Evolutionary conservation across 1,140 invertebrate genomes (phyloP).

Genomic region (Calycopis cecrops): DNA sequence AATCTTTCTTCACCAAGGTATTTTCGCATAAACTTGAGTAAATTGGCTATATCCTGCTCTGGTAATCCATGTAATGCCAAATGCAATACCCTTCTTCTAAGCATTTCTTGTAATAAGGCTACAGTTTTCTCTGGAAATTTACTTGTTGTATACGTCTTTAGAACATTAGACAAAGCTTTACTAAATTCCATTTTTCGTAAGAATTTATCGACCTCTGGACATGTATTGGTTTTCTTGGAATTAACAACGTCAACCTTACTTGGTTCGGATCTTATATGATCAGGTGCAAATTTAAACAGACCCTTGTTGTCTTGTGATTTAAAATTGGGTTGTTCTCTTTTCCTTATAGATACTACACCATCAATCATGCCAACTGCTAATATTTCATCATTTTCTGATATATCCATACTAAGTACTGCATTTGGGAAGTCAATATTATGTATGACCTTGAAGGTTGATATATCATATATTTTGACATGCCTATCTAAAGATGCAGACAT

Average conservation of each 20-base stretch:
- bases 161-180: constrained; percentile 85
- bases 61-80: constrained; percentile 82
- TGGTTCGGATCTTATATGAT: constrained; percentile 62
- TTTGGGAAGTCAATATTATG: constrained; percentile 94
- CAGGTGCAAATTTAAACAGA: constrained; percentile 75
- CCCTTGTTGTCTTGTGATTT: constrained; percentile 53
- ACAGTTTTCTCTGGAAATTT: constrained; percentile 86
- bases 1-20: constrained; percentile 86
- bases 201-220: constrained; percentile 80
- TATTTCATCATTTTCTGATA: constrained; percentile 87
- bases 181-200: constrained; percentile 89
- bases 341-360: constrained; percentile 90
- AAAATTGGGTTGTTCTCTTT: constrained; percentile 79
- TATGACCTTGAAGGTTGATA: constrained; percentile 89
- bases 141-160: constrained; percentile 77
- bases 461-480: constrained; percentile 96
- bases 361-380: constrained; percentile 94
- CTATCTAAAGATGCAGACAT: constrained; percentile 94
- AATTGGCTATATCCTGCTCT: constrained; percentile 78
- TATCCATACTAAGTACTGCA: constrained; percentile 90
- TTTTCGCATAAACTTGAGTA: constrained; percentile 86
- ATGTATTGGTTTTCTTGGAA: constrained; percentile 59
- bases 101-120: constrained; percentile 88
- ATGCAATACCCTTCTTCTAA: constrained; percentile 83
- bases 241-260: constrained; percentile 75